Evolutionary conservation across 2,797 vertebrate genomes (phyloP).

Genomic region (Catharus ustulatus): DNA sequence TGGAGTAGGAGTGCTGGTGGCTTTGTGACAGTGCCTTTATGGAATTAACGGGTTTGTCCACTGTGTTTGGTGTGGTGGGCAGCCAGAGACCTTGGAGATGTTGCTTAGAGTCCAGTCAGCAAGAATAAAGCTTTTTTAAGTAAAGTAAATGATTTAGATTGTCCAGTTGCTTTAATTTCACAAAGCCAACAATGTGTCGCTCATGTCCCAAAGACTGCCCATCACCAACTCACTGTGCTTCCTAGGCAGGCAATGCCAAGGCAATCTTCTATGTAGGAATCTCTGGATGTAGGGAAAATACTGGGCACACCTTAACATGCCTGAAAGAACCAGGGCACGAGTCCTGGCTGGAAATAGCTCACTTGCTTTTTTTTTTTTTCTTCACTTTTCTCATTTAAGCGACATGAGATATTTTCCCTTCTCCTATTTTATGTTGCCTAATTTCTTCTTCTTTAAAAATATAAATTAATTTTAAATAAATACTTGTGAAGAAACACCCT

Average conservation of each 20-base stretch:
- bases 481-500: background rate
- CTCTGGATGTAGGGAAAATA: background rate
- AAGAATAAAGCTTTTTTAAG: background rate
- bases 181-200: background rate
- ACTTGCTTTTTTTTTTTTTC: background rate
- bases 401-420: background rate
- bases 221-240: background rate
- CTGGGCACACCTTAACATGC: constrained; percentile 2
- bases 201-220: background rate
- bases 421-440: background rate
- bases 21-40: background rate
- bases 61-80: background rate
- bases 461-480: constrained; percentile 27
- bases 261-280: background rate
- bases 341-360: background rate
- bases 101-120: background rate
- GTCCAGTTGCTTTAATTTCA: background rate
- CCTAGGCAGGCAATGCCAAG: background rate
- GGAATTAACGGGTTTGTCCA: constrained; percentile 1
- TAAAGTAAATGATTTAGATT: background rate
- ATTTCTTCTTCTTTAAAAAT: constrained; percentile 6
- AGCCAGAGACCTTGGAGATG: background rate
- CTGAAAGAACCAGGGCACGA: background rate
- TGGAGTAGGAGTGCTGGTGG: background rate
- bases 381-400: background rate